Evolutionary conservation across 2,797 vertebrate species (phyloP).

Genomic region (Mormyrus proboscirostris): DNA sequence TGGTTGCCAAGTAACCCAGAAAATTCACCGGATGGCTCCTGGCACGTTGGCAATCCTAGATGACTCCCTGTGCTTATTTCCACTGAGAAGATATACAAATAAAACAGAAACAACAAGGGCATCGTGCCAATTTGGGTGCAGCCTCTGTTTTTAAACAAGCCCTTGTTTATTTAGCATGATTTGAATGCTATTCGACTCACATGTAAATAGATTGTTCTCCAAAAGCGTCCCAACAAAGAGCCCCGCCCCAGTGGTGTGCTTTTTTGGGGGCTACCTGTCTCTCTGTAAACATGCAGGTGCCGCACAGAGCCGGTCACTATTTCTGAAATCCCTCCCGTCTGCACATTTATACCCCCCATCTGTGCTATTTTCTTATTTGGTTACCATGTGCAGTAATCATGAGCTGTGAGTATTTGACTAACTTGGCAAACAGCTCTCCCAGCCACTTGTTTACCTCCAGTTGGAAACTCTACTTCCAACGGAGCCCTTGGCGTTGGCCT

Average conservation of each 20-base stretch:
- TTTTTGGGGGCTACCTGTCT: slow-evolving; percentile 19
- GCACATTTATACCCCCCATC: neutral
- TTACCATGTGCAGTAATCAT: slow-evolving; percentile 15
- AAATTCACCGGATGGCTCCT: slow-evolving; percentile 24
- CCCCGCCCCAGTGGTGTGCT: slow-evolving; percentile 51
- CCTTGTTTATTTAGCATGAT: slow-evolving; percentile 51
- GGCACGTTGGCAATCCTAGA: neutral
- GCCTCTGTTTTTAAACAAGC: slow-evolving; percentile 52
- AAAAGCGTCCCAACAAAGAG: slow-evolving; percentile 40
- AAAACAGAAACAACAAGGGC: slow-evolving; percentile 33
- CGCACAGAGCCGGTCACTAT: neutral
- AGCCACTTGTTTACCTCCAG: slow-evolving; percentile 60
- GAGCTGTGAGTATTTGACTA: slow-evolving; percentile 54
- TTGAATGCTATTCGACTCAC: slow-evolving; percentile 66
- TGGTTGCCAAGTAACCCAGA: slow-evolving; percentile 29
- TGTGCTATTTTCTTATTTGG: slow-evolving; percentile 15
- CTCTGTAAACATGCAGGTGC: slow-evolving; percentile 2
- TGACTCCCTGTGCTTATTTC: slow-evolving; percentile 26
- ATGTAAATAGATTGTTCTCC: slow-evolving; percentile 60
- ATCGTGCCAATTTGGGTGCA: slow-evolving; percentile 34
- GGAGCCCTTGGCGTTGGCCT: slow-evolving; percentile 43
- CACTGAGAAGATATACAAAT: slow-evolving; percentile 55
- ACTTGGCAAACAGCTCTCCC: slow-evolving; percentile 57
- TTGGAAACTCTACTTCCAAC: slow-evolving; percentile 55
- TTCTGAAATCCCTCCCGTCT: neutral